Evolutionary conservation across 2,113 vertebrate species (phyloP).

Genomic region (Amazona vittata): DNA sequence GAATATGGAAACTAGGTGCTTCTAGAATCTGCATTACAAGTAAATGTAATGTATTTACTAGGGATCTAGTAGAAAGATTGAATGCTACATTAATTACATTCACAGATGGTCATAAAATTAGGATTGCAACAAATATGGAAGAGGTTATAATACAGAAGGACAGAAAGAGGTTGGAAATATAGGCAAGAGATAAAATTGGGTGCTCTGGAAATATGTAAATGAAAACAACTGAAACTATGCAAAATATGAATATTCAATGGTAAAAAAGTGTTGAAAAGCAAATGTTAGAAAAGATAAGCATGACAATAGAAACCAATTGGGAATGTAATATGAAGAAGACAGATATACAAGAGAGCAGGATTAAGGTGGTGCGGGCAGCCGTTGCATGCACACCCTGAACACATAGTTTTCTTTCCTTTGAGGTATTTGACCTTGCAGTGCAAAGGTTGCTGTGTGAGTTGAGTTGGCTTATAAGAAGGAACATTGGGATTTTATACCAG

Average conservation of each 20-base stretch:
- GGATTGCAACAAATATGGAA: slow-evolving; percentile 7
- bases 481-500: background rate
- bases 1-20: background rate
- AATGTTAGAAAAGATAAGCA: background rate
- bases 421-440: background rate
- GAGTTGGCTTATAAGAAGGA: background rate
- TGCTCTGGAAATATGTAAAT: slow-evolving; percentile 16
- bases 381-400: rapidly evolving
- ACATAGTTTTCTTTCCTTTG: background rate
- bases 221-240: slow-evolving; percentile 19
- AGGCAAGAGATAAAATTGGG: slow-evolving; percentile 11
- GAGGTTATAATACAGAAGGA: slow-evolving; percentile 31
- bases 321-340: background rate
- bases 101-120: slow-evolving; percentile 54
- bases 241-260: background rate
- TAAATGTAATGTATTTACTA: slow-evolving; percentile 50
- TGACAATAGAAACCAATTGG: background rate
- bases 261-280: background rate
- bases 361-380: background rate
- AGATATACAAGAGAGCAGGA: background rate
- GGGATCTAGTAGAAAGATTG: slow-evolving; percentile 20
- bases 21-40: background rate
- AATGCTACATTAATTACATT: slow-evolving; percentile 60
- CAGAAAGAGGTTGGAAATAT: slow-evolving; percentile 12
- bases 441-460: background rate